Evolutionary conservation across 2,113 vertebrate genomes (phyloP).

Genomic region (Rattus rattus): DNA sequence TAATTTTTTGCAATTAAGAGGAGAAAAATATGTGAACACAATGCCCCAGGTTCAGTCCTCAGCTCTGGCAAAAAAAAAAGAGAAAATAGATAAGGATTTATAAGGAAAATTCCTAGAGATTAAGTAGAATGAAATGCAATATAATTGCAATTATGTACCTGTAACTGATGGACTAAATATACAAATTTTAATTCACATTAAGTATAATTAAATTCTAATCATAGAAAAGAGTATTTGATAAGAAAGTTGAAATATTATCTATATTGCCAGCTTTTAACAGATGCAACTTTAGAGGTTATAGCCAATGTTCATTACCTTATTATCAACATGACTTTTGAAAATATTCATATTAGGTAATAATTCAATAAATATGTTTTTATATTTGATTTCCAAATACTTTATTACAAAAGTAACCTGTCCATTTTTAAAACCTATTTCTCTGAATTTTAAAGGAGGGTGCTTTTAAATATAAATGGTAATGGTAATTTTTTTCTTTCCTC

Average conservation of each 20-base stretch:
- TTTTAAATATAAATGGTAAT: not conserved
- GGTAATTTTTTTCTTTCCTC: not conserved
- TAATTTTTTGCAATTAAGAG: not conserved
- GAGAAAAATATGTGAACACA: not conserved
- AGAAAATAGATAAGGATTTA: too few relatives aligned
- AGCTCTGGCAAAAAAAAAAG: too few relatives aligned
- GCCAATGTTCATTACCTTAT: not conserved
- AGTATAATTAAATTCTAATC: not conserved
- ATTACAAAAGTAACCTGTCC: not conserved
- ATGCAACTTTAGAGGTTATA: not conserved
- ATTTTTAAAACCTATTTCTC: not conserved
- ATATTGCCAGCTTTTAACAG: too few relatives aligned
- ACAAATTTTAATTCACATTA: not conserved
- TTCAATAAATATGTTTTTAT: not conserved
- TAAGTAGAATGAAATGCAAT: not conserved
- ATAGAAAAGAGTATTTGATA: not conserved
- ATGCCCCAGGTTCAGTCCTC: too few relatives aligned
- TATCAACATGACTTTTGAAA: too few relatives aligned
- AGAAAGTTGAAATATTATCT: not conserved
- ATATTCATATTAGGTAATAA: not conserved
- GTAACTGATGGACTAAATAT: too few relatives aligned
- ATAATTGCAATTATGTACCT: not conserved
- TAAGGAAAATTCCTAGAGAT: too few relatives aligned
- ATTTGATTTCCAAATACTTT: not conserved
- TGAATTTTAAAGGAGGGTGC: not conserved